Conservation (phyloP, 2,113 vertebrate species). For the Cyprinodon brontotheroides region DNA sequence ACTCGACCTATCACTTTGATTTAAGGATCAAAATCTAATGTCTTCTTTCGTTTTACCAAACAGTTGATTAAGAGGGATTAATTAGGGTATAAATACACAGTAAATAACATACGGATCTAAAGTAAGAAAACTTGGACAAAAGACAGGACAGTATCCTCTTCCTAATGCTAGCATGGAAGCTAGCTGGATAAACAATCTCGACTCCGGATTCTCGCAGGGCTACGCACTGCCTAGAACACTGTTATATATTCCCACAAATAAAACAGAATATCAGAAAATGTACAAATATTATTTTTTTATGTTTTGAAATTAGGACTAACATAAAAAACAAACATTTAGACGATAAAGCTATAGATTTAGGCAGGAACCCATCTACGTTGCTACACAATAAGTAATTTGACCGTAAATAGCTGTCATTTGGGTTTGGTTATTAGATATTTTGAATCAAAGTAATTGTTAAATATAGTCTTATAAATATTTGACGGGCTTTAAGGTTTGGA, state of each 20-base stretch:
- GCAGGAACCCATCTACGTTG: not conserved
- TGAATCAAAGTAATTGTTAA: not conserved
- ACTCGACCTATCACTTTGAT: not conserved
- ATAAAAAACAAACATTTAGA: constrained; percentile 5
- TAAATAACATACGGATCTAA: not conserved
- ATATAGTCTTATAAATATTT: not conserved
- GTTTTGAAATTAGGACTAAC: not conserved
- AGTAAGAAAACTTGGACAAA: not conserved
- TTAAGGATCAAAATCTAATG: not conserved
- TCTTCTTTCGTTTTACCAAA: not conserved
- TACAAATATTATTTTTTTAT: not conserved
- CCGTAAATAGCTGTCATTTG: not conserved
- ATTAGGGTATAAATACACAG: not conserved
- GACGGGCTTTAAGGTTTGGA: constrained; percentile 25
- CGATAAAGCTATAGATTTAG: constrained; percentile 22
- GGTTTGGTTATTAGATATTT: not conserved
- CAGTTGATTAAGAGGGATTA: not conserved
- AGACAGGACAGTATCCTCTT: not conserved
- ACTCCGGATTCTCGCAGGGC: not conserved
- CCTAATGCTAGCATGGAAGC: constrained; percentile 39
- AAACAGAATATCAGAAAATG: not conserved
- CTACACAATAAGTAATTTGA: constrained; percentile 5
- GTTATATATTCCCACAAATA: not conserved
- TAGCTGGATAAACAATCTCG: constrained; percentile 35
- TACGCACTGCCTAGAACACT: constrained; percentile 1